Evolutionary conservation across 2,888 invertebrate species (phyloP).

Genomic region (Rapana venosa): DNA sequence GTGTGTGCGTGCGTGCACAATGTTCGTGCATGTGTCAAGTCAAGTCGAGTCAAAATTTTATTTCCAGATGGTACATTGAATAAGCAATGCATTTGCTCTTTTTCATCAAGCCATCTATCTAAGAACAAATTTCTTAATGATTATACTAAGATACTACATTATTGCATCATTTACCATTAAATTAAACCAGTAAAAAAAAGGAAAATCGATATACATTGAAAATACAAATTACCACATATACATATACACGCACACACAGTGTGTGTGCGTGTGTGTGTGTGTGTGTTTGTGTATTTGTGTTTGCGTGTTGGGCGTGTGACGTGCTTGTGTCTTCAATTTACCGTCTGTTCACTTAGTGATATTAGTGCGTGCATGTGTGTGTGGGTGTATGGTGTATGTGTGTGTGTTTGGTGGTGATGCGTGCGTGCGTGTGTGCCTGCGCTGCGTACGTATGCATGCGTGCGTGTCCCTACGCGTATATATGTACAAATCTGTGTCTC

Average conservation of each 20-base stretch:
- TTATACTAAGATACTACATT: too few relatives aligned
- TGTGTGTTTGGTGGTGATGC: not conserved
- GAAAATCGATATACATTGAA: too few relatives aligned
- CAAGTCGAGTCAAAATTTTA: too few relatives aligned
- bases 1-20: too few relatives aligned
- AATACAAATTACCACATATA: too few relatives aligned
- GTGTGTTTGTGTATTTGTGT: not conserved
- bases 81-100: too few relatives aligned
- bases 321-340: not conserved
- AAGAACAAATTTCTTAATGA: too few relatives aligned
- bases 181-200: too few relatives aligned
- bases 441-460: not conserved
- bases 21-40: too few relatives aligned
- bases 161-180: too few relatives aligned
- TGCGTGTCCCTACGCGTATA: not conserved
- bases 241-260: not conserved
- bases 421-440: not conserved
- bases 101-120: too few relatives aligned
- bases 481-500: not conserved
- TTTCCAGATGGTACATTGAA: too few relatives aligned
- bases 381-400: not conserved
- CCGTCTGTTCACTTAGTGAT: not conserved
- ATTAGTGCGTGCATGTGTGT: not conserved
- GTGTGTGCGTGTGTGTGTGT: conserved; percentile 29
- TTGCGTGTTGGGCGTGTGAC: not conserved